A percentile compares a stretch with the other conserved stretches of the same genome.
phyloP scores from a whole-genome alignment of 2,113 vertebrate genomes.

The Neopipo cinnamomea region DNA sequence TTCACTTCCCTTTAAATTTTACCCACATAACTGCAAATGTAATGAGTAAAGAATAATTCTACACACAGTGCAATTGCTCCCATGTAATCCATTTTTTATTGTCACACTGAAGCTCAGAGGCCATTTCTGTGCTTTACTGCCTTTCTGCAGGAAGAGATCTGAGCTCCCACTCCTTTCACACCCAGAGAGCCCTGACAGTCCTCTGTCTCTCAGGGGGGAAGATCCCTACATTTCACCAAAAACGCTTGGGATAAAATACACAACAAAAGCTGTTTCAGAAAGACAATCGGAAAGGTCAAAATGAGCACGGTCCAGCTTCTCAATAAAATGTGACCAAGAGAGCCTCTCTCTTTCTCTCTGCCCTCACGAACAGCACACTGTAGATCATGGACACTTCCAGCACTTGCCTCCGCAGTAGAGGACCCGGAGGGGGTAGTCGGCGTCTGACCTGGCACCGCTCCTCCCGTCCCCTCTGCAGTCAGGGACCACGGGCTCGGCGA shows the following conservation, averaged over 20 bases:
- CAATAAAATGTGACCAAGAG: neutral
- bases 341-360: neutral
- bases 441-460: slow-evolving; percentile 66
- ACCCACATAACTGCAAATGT: neutral
- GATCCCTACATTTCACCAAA: neutral
- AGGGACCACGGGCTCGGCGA: slow-evolving; percentile 82
- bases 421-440: slow-evolving; percentile 88
- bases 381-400: neutral
- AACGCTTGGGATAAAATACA: neutral
- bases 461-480: slow-evolving; percentile 82
- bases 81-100: neutral
- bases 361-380: neutral
- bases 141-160: neutral
- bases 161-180: neutral
- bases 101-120: neutral
- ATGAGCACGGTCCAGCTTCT: neutral
- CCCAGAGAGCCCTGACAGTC: neutral
- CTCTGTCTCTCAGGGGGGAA: neutral
- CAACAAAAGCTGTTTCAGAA: neutral
- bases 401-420: slow-evolving; percentile 96
- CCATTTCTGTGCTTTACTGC: neutral
- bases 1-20: neutral
- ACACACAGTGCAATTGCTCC: neutral
- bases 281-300: neutral
- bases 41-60: neutral